Percentiles rank a stretch among this genome's conserved stretches.
phyloP scores from a whole-genome alignment of 2,797 vertebrate genomes.

The Manis javanica region DNA sequence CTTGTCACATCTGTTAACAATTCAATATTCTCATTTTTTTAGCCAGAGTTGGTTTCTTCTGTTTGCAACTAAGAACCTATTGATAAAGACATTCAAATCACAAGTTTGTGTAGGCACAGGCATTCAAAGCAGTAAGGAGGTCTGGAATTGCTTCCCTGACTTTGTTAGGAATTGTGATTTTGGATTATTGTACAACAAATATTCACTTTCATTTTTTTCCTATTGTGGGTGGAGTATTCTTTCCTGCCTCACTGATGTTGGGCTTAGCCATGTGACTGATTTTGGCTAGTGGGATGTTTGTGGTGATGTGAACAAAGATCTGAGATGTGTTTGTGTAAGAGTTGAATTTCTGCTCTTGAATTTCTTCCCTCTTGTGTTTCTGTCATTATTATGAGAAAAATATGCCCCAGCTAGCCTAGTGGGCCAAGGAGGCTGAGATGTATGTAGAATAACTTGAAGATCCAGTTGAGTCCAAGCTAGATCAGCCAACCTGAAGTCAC shows the following conservation, averaged over 20 bases:
- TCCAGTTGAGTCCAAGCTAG: not conserved
- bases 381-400: not conserved
- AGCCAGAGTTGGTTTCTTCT: not conserved
- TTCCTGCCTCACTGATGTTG: not conserved
- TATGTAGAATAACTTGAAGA: not conserved
- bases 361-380: not conserved
- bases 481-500: not conserved
- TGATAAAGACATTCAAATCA: constrained; percentile 11
- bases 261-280: not conserved
- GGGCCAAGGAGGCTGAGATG: not conserved
- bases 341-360: not conserved
- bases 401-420: not conserved
- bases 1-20: not conserved
- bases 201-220: not conserved
- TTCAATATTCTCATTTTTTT: not conserved
- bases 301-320: not conserved
- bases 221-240: not conserved
- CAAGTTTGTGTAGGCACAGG: not conserved
- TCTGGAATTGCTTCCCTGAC: not conserved
- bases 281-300: not conserved
- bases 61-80: not conserved
- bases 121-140: not conserved
- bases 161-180: not conserved
- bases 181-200: not conserved
- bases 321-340: not conserved